These are phyloP conservation scores for Chunga burmeisteri DNA, from an alignment of 2,113 vertebrate genomes.

Conservation along the genomic window DNA sequence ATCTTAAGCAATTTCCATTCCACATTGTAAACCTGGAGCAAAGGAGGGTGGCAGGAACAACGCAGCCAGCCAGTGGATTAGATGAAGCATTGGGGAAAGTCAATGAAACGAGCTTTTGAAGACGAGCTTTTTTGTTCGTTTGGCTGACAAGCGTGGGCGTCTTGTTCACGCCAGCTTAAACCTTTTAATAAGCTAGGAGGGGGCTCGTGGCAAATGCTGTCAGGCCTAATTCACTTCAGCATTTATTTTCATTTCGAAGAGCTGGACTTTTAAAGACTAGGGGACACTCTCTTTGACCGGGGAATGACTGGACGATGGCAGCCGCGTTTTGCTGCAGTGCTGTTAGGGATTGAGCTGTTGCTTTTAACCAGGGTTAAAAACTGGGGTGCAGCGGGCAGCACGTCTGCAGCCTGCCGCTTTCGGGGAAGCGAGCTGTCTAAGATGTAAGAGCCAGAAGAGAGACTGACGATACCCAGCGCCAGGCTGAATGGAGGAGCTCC, in stretches of 20 bases:
- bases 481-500: not conserved
- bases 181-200: not conserved
- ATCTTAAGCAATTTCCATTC: not conserved
- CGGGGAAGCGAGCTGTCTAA: not conserved
- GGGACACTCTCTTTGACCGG: not conserved
- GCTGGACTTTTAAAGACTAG: not conserved
- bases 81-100: not conserved
- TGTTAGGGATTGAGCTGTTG: not conserved
- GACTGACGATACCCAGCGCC: not conserved
- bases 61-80: not conserved
- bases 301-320: not conserved
- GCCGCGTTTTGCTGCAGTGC: not conserved
- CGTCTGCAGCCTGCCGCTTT: not conserved
- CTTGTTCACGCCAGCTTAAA: not conserved
- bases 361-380: not conserved
- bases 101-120: not conserved
- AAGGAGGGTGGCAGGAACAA: not conserved
- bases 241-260: not conserved
- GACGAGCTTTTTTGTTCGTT: not conserved
- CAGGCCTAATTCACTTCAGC: not conserved
- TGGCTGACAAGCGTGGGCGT: fast-evolving
- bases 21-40: not conserved
- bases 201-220: not conserved
- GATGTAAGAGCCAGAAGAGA: not conserved
- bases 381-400: not conserved